A percentile compares a stretch with the other conserved stretches of the same genome.
Conservation (phyloP, 2,797 vertebrate species). For the Natrix natrix region DNA sequence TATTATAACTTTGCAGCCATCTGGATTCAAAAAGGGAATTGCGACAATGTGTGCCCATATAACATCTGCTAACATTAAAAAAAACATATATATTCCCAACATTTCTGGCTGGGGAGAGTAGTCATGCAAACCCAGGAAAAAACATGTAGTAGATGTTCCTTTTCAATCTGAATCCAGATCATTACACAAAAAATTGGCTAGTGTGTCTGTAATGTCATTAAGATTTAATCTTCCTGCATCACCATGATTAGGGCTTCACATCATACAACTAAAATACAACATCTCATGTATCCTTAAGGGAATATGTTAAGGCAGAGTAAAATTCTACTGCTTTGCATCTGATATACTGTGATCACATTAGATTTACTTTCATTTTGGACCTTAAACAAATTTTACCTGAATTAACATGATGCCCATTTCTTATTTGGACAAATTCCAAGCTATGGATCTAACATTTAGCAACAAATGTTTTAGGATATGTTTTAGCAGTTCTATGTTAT, state of each 20-base stretch:
- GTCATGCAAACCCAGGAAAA: background rate
- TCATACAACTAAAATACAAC: background rate
- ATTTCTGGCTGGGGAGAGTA: background rate
- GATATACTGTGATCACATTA: background rate
- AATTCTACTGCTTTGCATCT: too few relatives aligned
- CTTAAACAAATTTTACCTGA: background rate
- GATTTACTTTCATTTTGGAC: background rate
- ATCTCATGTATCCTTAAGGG: background rate
- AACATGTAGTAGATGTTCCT: background rate
- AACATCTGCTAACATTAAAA: background rate
- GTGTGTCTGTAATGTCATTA: background rate
- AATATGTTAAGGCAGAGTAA: background rate
- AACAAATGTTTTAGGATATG: background rate
- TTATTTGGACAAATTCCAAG: background rate
- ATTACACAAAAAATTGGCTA: background rate
- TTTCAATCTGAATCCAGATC: background rate
- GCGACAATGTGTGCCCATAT: background rate
- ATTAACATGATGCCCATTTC: background rate
- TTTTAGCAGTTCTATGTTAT: background rate
- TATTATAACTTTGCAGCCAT: background rate
- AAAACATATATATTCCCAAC: background rate
- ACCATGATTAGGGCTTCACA: background rate
- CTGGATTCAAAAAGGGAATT: background rate
- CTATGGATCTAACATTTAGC: background rate
- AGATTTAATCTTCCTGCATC: background rate